Percentiles rank a stretch among this genome's conserved stretches.
Evolutionary conservation across 2,113 vertebrate species (phyloP).

Genomic region (Grammomys surdaster): DNA sequence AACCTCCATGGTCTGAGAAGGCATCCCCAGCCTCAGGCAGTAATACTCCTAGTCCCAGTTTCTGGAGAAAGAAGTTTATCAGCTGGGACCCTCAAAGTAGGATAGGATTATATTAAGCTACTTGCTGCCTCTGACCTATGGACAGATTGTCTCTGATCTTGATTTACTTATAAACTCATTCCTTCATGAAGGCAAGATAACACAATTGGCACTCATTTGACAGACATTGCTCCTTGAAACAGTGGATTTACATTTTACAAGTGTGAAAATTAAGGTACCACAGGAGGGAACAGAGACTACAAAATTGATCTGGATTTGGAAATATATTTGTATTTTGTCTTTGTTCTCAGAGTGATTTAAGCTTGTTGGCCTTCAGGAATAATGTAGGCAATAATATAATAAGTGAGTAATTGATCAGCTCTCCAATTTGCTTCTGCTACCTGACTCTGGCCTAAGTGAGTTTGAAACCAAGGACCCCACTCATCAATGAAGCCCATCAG

Average conservation of each 20-base stretch:
- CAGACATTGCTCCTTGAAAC: background rate
- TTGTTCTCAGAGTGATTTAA: constrained; percentile 44
- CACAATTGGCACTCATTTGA: background rate
- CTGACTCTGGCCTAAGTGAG: constrained; percentile 28
- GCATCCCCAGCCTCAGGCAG: background rate
- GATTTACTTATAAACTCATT: background rate
- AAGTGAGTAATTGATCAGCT: constrained; percentile 69
- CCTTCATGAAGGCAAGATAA: background rate
- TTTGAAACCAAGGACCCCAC: background rate
- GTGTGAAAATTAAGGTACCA: background rate
- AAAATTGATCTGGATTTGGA: constrained; percentile 27
- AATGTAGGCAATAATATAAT: constrained; percentile 50
- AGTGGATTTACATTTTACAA: background rate
- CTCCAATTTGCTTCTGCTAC: constrained; percentile 31
- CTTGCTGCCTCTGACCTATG: background rate
- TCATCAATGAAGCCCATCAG: constrained; percentile 60
- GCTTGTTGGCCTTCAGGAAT: constrained; percentile 31
- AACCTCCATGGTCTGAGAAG: background rate
- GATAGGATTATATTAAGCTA: background rate
- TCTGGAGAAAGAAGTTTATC: background rate
- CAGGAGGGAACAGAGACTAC: background rate
- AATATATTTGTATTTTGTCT: constrained; percentile 15
- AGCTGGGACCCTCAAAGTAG: background rate
- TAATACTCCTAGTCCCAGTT: background rate
- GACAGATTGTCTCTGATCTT: background rate